A percentile compares a stretch with the other conserved stretches of the same genome.
Conservation (phyloP, 2,113 vertebrate genomes). For the Echinops telfairi region DNA sequence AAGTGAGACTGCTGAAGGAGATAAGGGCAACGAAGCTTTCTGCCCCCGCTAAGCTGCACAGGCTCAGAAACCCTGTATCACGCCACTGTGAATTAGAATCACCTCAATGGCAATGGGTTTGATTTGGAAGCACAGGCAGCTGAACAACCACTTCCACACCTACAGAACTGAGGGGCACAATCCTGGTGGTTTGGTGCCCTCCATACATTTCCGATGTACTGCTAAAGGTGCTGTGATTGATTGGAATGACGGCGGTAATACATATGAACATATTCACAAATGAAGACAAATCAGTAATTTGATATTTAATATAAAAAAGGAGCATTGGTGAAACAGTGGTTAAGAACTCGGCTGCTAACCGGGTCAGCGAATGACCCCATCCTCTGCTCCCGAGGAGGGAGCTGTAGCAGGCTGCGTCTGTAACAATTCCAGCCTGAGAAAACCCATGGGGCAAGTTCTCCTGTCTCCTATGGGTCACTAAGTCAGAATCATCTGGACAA, state of each 20-base stretch:
- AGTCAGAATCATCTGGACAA: too few species aligned
- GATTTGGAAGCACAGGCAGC: too few species aligned
- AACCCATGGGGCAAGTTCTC: too few species aligned
- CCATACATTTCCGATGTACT: background rate
- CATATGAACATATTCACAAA: background rate
- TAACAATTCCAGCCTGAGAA: background rate
- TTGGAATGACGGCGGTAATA: background rate
- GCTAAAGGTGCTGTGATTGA: background rate
- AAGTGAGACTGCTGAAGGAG: too few species aligned
- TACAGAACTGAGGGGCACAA: background rate
- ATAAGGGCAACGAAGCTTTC: too few species aligned
- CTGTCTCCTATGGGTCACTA: too few species aligned
- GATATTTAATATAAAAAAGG: background rate
- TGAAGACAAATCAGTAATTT: constrained; percentile 15
- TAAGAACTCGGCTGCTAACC: background rate
- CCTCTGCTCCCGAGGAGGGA: background rate
- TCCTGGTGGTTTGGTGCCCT: background rate
- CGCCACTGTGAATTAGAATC: too few species aligned
- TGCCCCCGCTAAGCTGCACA: too few species aligned
- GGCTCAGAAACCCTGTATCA: too few species aligned
- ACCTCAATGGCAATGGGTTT: too few species aligned
- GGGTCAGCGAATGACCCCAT: background rate
- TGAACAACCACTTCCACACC: background rate
- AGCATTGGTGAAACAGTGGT: background rate
- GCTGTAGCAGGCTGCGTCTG: background rate